These are phyloP conservation scores for Ploceus nigricollis DNA, from an alignment of 2,113 vertebrate species.

Conservation along the genomic window DNA sequence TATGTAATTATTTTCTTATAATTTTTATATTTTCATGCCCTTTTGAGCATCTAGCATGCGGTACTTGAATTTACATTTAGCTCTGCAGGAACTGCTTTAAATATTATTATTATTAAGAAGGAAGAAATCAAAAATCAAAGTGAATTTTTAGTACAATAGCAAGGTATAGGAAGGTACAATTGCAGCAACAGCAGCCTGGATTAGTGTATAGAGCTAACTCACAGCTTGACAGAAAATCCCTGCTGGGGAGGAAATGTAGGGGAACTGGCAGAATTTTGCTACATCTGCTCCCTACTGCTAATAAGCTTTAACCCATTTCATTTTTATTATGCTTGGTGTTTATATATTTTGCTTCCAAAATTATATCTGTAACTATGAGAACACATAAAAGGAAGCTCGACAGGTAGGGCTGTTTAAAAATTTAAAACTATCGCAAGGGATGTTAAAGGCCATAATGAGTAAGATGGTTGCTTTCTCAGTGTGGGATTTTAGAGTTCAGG, in stretches of 20 bases:
- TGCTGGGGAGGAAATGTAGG: slow-evolving; percentile 93
- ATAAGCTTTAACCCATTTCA: slow-evolving; percentile 88
- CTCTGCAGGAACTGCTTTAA: slow-evolving; percentile 68
- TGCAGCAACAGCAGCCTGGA: slow-evolving; percentile 77
- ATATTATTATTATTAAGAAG: slow-evolving; percentile 67
- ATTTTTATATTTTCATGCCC: slow-evolving; percentile 58
- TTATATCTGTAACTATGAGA: slow-evolving; percentile 73
- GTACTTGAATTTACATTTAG: slow-evolving; percentile 62
- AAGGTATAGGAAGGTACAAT: slow-evolving; percentile 67
- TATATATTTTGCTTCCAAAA: slow-evolving; percentile 85
- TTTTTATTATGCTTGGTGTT: slow-evolving; percentile 93
- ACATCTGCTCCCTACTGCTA: slow-evolving; percentile 92
- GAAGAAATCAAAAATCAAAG: slow-evolving; percentile 75
- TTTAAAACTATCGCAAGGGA: slow-evolving; percentile 70
- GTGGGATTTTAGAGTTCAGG: slow-evolving; percentile 44
- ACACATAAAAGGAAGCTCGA: slow-evolving; percentile 68
- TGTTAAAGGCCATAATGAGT: slow-evolving; percentile 67
- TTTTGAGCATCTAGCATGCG: slow-evolving; percentile 47
- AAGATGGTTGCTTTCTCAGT: slow-evolving; percentile 56
- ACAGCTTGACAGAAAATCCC: slow-evolving; percentile 83
- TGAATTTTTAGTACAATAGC: slow-evolving; percentile 68
- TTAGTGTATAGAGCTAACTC: slow-evolving; percentile 75
- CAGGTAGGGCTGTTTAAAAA: slow-evolving; percentile 74
- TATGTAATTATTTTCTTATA: slow-evolving; percentile 69
- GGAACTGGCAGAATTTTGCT: slow-evolving; percentile 88